Evolutionary conservation across 2,888 invertebrate genomes (phyloP), one percentile per base, ranked within the genome.

Genomic region (Seladonia tumulorum): DNA sequence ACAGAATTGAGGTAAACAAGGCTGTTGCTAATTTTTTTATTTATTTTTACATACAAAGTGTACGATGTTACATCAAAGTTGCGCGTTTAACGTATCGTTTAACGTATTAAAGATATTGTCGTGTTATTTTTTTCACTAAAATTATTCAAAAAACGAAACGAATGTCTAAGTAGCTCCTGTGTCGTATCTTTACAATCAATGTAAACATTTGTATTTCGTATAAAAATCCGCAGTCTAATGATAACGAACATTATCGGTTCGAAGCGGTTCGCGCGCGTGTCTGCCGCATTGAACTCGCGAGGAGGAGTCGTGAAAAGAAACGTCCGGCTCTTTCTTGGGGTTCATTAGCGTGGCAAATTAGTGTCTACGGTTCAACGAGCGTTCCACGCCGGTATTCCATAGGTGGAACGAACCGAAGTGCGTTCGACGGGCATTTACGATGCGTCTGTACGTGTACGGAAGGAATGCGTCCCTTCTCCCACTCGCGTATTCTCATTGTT

Each of bases 301-400:
- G 39, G 66, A 79, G 81, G 77, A 77, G 82, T 68, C 25, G 73
- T 4, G 47, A 75, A 84, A 68, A 66, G 66, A 68, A 83, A 60
- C 57, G 72, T 77, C 63, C 29, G 63, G 75, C 68, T 77, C 82
- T 79, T 75, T 86, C 73, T 35, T 73, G 73, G n/a, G 45, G 75
- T 87, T 90, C 86, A 90, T 91, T 91, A 91, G 91, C 89, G 76
- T 81, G 57, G 75, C 45, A 82, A 91, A 91, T 91, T 91, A 90
- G 88, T 88, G 74, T 35, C 79, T 86, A 57, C 80, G 83, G 87
- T 87, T 89, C 74, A 90, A 87, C 76, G 76, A 81, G 86, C 79
- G 53, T 53, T 83, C 71, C 74, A 39, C 68, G 16, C 16, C 75
- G 70, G 60, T 74, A 82, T 74, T 47, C 66, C 66, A 74, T 49